Percentiles rank a stretch among this genome's conserved stretches.
These are phyloP conservation scores for Pomacea maculata DNA, from an alignment of 1,140 invertebrate genomes.

Conservation along the genomic window DNA sequence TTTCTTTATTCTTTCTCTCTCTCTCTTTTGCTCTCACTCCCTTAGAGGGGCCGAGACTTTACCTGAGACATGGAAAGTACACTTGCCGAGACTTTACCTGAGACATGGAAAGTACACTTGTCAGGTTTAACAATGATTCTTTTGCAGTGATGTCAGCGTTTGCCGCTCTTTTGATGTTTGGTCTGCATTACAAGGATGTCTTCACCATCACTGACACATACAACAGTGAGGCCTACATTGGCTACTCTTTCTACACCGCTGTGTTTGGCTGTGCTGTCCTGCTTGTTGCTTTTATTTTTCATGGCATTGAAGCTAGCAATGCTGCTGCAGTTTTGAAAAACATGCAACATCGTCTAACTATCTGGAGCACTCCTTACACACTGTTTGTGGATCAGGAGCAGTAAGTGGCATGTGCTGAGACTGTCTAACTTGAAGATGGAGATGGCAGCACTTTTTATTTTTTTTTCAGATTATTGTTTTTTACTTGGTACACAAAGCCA, in stretches of 20 bases:
- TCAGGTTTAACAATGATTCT: neutral
- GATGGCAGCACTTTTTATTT: neutral
- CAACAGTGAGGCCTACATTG: slow-evolving; percentile 14
- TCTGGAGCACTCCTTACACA: slow-evolving; percentile 35
- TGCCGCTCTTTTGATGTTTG: slow-evolving; percentile 26
- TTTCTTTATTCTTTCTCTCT: neutral
- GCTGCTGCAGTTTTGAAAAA: slow-evolving; percentile 33
- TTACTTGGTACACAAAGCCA: neutral
- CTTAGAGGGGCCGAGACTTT: neutral
- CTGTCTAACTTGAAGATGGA: neutral
- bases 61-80: no score
- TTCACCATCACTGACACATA: slow-evolving; percentile 22
- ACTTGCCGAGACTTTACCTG: neutral
- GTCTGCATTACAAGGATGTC: slow-evolving; percentile 22
- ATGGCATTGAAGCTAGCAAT: slow-evolving; percentile 34
- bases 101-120: neutral
- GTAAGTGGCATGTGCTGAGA: neutral
- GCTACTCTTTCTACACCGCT: slow-evolving; percentile 32
- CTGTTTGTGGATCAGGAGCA: slow-evolving; percentile 39
- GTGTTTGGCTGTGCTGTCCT: slow-evolving; percentile 19
- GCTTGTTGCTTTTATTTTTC: slow-evolving; percentile 23
- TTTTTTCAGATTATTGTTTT: neutral
- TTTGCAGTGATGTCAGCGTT: slow-evolving; percentile 32
- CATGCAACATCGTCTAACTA: slow-evolving; percentile 34
- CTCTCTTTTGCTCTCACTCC: neutral